Base-by-base conservation (phyloP, 2,888 invertebrate genomes). In the Polia nebulosa region DNA sequence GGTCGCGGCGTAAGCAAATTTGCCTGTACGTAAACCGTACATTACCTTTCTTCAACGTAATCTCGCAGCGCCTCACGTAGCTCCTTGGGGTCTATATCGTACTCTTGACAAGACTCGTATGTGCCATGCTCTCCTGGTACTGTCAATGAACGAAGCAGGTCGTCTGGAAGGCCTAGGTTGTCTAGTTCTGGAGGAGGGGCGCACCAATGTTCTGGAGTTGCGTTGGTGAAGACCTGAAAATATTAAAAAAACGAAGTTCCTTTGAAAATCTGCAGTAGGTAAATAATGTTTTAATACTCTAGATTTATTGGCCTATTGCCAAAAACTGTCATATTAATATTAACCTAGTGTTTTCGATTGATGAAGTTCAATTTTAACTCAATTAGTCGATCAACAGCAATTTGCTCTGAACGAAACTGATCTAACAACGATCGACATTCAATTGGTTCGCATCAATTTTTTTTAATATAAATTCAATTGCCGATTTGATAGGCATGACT, bases 151-250 rank as follows among this genome's bases (percentile, higher is more conserved):
- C 96, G 95, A 9, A 96, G 88, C 71, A 96, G 88, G 1, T 94
- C 94, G 22, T 95, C 90, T 61, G 95, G 93, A 63, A 97, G 89
- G 36, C 93, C 89, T 62, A 95, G 88, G 53, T 91, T 90, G 47
- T 96, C 93, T 51, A 96, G 87, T 80, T 96, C 96, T 29, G 96
- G 95, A 9, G 95, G 94, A 1, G 97, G 95, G 1, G 96, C 93
- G 83, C 97, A 97, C 96, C 97, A 97, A 85, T 97, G 97, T 34
- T 96, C 96, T 22, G 97, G 97, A 17, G 96, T 96, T n/a, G 97
- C 97, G 72, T 97, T 97, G 70, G 97, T 96, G 89, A 97, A 97
- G 53, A 97, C 97, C 96, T 97, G 88, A 4, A 88, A n/a, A 6
- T 4, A n/a, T n/a, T n/a, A 32, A 13, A 41, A 27, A 0, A 41